Conservation (phyloP, 2,888 invertebrate genomes). For the Harpagoxenus sublaevis region DNA sequence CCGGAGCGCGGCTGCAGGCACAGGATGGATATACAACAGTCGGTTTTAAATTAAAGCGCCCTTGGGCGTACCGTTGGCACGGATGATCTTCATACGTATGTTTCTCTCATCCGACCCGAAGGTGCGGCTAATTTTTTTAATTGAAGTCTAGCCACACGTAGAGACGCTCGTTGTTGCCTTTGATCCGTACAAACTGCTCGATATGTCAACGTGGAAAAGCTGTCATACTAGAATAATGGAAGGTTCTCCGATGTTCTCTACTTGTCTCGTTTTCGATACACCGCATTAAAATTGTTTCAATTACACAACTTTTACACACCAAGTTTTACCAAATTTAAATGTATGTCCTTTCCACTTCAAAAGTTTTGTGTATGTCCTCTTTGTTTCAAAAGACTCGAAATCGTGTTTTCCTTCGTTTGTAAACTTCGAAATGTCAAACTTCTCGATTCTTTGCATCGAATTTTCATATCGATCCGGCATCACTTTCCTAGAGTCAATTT, state of each 20-base stretch:
- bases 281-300: constrained; percentile 12
- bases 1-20: constrained; percentile 40
- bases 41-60: constrained; percentile 78
- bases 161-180: constrained; percentile 49
- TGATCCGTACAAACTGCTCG: constrained; percentile 53
- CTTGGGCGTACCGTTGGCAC: constrained; percentile 70
- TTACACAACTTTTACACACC: not conserved
- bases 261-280: constrained; percentile 6
- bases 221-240: not conserved
- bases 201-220: constrained; percentile 1
- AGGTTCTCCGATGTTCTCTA: not conserved
- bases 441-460: not conserved
- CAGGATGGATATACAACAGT: constrained; percentile 61
- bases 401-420: not conserved
- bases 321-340: not conserved
- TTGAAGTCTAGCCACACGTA: constrained; percentile 54
- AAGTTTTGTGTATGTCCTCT: not conserved
- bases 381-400: not conserved
- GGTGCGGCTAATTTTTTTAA: constrained; percentile 76
- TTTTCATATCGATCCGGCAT: not conserved
- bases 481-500: not conserved
- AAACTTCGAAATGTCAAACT: not conserved
- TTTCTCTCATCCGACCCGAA: constrained; percentile 39
- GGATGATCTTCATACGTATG: constrained; percentile 60
- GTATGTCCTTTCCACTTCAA: not conserved